phyloP scores from a whole-genome alignment of 2,113 vertebrate species.

The Antechinus stuartii region DNA sequence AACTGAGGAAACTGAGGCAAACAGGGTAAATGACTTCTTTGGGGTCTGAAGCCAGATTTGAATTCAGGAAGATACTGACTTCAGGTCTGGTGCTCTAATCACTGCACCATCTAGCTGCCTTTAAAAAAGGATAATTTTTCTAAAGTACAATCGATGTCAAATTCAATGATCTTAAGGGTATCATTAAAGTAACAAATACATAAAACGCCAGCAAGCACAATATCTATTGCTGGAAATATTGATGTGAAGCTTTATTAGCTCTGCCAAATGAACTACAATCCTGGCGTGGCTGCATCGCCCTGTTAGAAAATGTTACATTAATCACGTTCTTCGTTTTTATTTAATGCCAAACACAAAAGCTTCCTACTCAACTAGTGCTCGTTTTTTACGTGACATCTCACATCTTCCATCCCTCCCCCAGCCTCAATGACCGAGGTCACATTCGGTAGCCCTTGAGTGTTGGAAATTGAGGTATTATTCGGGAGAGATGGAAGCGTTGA shows the following conservation, averaged over 20 bases:
- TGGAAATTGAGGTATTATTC: conserved; percentile 14
- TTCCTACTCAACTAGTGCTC: conserved; percentile 17
- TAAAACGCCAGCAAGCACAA: background rate
- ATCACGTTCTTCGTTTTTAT: background rate
- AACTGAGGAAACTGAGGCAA: background rate
- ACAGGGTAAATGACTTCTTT: background rate
- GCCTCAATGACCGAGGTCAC: background rate
- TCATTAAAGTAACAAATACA: background rate
- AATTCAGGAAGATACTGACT: background rate
- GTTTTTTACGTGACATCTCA: background rate
- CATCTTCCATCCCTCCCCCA: conserved; percentile 10
- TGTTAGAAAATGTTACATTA: background rate
- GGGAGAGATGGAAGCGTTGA: conserved; percentile 48
- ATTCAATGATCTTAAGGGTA: background rate
- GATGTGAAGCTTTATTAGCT: background rate
- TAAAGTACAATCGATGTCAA: background rate
- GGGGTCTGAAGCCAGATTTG: background rate
- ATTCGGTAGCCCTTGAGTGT: conserved; percentile 41
- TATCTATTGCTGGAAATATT: background rate
- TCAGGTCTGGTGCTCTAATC: background rate
- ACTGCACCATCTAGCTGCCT: background rate
- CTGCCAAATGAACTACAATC: background rate
- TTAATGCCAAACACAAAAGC: background rate
- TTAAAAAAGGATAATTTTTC: background rate
- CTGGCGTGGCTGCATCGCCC: background rate